These are phyloP conservation scores for Podarcis siculus DNA, from an alignment of 2,797 vertebrate species.

Conservation along the genomic window DNA sequence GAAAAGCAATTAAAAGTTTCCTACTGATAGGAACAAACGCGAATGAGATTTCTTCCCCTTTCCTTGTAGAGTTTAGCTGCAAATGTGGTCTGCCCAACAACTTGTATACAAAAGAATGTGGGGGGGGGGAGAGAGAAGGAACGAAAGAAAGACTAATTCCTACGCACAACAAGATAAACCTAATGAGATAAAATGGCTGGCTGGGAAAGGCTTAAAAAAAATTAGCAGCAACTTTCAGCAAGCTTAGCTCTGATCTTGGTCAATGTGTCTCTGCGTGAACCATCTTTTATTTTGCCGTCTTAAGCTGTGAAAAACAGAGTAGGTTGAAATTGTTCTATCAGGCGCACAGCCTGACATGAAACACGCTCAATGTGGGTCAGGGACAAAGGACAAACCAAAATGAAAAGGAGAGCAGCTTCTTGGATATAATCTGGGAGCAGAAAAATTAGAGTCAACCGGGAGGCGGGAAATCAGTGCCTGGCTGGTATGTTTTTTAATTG, in stretches of 20 bases:
- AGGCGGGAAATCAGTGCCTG: neutral
- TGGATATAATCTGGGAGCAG: neutral
- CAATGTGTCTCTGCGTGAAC: neutral
- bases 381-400: constrained; percentile 2
- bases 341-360: constrained; percentile 17
- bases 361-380: neutral
- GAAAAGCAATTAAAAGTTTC: constrained; percentile 22
- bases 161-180: neutral
- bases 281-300: constrained; percentile 17
- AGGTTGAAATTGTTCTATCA: constrained; percentile 36
- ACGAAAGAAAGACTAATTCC: neutral
- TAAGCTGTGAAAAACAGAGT: constrained; percentile 10
- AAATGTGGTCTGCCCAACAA: constrained; percentile 17
- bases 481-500: neutral
- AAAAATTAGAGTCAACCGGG: neutral
- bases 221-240: constrained; percentile 5
- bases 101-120: neutral
- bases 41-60: constrained; percentile 23
- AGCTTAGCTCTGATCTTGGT: constrained; percentile 22
- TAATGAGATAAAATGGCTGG: constrained; percentile 25
- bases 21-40: constrained; percentile 19
- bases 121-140: too few relatives aligned
- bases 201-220: neutral
- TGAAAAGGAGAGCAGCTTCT: neutral
- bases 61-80: constrained; percentile 2